Conservation (phyloP, 2,797 vertebrate genomes). For the Chromobotia macracanthus region DNA sequence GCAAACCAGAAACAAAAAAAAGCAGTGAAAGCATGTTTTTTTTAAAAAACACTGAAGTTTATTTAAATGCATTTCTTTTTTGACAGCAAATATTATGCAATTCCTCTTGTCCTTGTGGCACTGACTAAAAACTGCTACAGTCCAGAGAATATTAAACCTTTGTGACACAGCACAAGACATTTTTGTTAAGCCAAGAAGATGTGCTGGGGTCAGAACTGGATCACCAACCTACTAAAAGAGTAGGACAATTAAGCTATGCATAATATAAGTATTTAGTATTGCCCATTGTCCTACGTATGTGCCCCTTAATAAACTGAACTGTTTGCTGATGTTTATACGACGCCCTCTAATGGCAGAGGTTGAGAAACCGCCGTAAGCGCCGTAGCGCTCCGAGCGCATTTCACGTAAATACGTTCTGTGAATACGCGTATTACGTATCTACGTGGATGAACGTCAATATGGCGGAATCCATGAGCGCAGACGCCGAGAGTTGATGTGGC, state of each 20-base stretch:
- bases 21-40: too few species aligned
- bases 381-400: background rate
- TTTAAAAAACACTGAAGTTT: too few species aligned
- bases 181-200: background rate
- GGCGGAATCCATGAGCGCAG: conserved; percentile 20
- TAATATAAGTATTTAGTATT: background rate
- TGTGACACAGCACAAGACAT: background rate
- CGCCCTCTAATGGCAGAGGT: conserved; percentile 26
- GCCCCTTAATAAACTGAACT: background rate
- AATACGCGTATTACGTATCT: conserved; percentile 10
- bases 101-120: too few species aligned
- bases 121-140: too few species aligned
- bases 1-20: too few species aligned
- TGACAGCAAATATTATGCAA: too few species aligned
- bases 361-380: background rate
- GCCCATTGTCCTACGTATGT: background rate
- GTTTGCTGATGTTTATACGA: background rate
- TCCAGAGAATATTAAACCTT: background rate
- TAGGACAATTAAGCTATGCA: conserved; percentile 1
- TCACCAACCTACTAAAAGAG: background rate
- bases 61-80: too few species aligned
- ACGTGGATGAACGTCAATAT: conserved; percentile 48
- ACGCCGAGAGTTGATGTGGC: conserved; percentile 56
- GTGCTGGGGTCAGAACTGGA: background rate
- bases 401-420: background rate